Conservation (phyloP, 2,113 vertebrate genomes). For the Hylia prasina region DNA sequence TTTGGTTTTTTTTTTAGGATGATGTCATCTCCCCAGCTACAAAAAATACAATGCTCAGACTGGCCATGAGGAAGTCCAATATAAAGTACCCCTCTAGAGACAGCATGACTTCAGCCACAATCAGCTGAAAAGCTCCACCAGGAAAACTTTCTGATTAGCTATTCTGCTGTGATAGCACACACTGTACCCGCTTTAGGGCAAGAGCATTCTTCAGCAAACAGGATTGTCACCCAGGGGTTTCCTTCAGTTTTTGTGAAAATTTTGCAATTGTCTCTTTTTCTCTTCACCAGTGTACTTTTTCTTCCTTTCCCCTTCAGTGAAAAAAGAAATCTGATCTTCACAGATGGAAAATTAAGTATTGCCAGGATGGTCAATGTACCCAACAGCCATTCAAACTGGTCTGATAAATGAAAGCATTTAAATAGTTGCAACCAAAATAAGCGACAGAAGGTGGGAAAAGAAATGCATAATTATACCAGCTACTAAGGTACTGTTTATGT, state of each 20-base stretch:
- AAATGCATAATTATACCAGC: conserved; percentile 30
- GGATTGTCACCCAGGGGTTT: neutral
- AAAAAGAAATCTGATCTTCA: conserved; percentile 26
- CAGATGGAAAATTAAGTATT: conserved; percentile 54
- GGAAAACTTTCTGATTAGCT: neutral
- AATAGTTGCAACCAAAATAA: conserved; percentile 50
- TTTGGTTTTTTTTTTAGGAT: neutral
- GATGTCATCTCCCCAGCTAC: neutral
- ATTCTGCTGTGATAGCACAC: neutral
- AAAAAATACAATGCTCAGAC: neutral
- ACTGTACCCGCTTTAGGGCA: neutral
- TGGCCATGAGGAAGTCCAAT: neutral
- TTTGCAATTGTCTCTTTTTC: neutral
- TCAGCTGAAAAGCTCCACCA: accelerated
- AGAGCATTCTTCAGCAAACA: neutral
- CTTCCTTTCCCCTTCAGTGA: neutral
- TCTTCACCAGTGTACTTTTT: neutral
- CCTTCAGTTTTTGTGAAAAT: neutral
- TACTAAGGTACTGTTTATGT: neutral
- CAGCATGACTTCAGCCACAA: neutral
- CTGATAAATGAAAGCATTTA: conserved; percentile 49
- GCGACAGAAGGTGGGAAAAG: conserved; percentile 56
- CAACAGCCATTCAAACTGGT: conserved; percentile 57
- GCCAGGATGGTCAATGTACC: conserved; percentile 47
- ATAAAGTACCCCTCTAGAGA: neutral